phyloP scores from a whole-genome alignment of 2,888 invertebrate genomes.

The Chrysodeixis includens region DNA sequence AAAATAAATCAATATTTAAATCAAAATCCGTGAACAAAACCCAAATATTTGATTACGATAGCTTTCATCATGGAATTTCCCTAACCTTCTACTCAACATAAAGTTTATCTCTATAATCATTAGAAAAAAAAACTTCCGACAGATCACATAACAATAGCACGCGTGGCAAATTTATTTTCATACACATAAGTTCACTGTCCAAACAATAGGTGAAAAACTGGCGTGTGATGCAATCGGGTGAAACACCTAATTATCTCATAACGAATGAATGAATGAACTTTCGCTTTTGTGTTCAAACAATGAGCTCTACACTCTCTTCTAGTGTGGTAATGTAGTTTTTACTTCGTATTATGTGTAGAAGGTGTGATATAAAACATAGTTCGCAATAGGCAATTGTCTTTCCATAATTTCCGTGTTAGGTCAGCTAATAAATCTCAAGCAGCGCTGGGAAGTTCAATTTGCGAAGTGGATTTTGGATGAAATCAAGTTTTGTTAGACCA shows the following conservation, averaged over 20 bases:
- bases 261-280: slow-evolving; percentile 85
- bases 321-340: slow-evolving; percentile 81
- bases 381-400: slow-evolving; percentile 57
- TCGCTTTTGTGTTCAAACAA: slow-evolving; percentile 88
- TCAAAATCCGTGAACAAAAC: too few species aligned
- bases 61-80: slow-evolving; percentile 21
- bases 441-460: slow-evolving; percentile 19
- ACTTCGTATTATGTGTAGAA: slow-evolving; percentile 70
- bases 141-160: slow-evolving; percentile 65
- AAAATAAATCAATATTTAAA: too few species aligned
- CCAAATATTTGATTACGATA: slow-evolving; percentile 8
- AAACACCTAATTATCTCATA: slow-evolving; percentile 87
- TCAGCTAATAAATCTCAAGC: slow-evolving; percentile 25
- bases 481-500: not conserved
- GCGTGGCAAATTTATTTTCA: slow-evolving; percentile 58
- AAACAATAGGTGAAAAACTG: slow-evolving; percentile 82
- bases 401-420: slow-evolving; percentile 53
- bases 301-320: slow-evolving; percentile 79
- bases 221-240: slow-evolving; percentile 84
- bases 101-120: slow-evolving; percentile 26
- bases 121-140: slow-evolving; percentile 70
- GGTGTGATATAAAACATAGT: slow-evolving; percentile 59
- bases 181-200: slow-evolving; percentile 74
- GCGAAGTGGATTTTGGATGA: not conserved
- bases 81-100: slow-evolving; percentile 25